Evolutionary conservation across 2,888 invertebrate genomes (phyloP).

Genomic region (Agrochola macilenta): DNA sequence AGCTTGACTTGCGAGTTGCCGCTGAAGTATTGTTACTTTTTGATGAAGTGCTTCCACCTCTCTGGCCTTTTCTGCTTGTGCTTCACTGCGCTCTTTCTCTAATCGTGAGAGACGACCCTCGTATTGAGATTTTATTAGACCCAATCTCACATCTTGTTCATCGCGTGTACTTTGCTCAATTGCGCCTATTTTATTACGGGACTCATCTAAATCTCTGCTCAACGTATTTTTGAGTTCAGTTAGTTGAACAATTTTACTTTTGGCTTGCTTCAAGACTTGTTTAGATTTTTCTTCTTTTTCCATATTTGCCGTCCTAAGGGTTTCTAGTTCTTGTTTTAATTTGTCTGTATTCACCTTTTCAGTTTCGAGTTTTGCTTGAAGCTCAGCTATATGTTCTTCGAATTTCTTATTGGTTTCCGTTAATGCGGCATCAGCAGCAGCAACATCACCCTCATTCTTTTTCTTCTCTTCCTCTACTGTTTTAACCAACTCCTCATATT

Average conservation of each 20-base stretch:
- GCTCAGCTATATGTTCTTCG: constrained; percentile 87
- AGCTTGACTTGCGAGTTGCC: constrained; percentile 93
- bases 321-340: constrained; percentile 92
- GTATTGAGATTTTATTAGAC: constrained; percentile 92
- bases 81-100: constrained; percentile 93
- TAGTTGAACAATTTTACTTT: constrained; percentile 93
- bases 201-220: constrained; percentile 90
- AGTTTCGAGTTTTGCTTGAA: constrained; percentile 83
- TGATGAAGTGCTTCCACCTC: constrained; percentile 94
- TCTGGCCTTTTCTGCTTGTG: constrained; percentile 90
- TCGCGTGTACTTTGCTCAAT: constrained; percentile 89
- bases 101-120: constrained; percentile 93
- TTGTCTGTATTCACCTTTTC: constrained; percentile 92
- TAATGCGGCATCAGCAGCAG: constrained; percentile 85
- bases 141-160: constrained; percentile 90
- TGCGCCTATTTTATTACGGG: constrained; percentile 87
- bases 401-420: constrained; percentile 88
- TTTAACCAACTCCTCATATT: constrained; percentile 94
- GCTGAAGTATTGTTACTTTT: constrained; percentile 92
- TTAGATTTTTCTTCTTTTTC: constrained; percentile 93
- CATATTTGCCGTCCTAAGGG: constrained; percentile 88
- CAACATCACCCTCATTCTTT: constrained; percentile 89
- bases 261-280: constrained; percentile 93
- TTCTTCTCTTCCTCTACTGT: constrained; percentile 92
- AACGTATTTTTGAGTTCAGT: constrained; percentile 93